Evolutionary conservation across 1,140 invertebrate species (phyloP), one percentile per base, ranked within the genome.

Genomic region (Dysdera silvatica): DNA sequence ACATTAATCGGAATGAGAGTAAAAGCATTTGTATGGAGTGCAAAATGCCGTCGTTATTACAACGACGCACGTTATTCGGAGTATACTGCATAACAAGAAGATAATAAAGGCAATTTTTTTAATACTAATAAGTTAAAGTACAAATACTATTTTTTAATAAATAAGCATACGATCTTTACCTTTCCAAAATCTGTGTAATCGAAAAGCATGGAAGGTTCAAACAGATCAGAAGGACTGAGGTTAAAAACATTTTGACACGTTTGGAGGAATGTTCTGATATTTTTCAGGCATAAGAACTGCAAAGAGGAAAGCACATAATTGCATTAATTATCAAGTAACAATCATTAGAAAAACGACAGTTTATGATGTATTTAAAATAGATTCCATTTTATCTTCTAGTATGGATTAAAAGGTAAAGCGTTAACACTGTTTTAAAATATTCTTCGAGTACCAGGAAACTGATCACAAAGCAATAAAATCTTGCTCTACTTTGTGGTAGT

Each of bases 271-370:
- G 87, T 82, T 72, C 91, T 85, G 61, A 97, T 97, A 75, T 98
- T 98, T 69, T 93, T 84, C 75, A 93, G 80, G 74, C 94, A 96
- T 52, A 97, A 78, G 77, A 97, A 98, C 89, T 97, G 80, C 56
- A 83, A 82, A 51, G 67, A 61, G 70, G 67, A 65, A 64, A n/a
- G n/a, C n/a, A n/a, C n/a, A n/a, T n/a, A n/a, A n/a, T n/a, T n/a
- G n/a, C 35, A 37, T 37, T 37, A 37, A n/a, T 37, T 37, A n/a
- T 49, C 26, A 49, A 49, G 12, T 20, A 49, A 12, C 12, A 49
- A 49, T 28, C 12, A 49, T 20, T 49, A 23, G 47, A 14, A n/a
- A n/a, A n/a, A n/a, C n/a, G n/a, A n/a, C n/a, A n/a, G n/a, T n/a
- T n/a, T n/a, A n/a, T n/a, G n/a, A n/a, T n/a, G n/a, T n/a, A n/a